Percentiles rank a stretch among this genome's conserved stretches.
phyloP scores from a whole-genome alignment of 2,888 invertebrate genomes.

The Lymantria monacha region DNA sequence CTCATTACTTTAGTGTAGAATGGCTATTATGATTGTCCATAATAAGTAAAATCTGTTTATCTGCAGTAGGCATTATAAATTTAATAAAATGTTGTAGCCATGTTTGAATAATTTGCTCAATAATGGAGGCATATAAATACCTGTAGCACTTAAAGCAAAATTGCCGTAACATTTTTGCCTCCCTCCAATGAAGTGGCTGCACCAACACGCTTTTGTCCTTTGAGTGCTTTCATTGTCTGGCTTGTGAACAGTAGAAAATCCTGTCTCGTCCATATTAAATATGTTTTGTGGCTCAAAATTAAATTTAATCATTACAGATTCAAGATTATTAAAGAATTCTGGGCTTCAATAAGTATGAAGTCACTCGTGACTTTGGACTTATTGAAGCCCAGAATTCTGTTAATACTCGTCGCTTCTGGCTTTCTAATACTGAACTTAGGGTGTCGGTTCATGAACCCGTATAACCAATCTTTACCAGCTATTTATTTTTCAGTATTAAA shows the following conservation, averaged over 20 bases:
- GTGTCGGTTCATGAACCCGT: no score
- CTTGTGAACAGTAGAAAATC: not conserved
- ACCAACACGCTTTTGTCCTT: not conserved
- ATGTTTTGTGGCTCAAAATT: not conserved
- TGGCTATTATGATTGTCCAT: slow-evolving; percentile 23
- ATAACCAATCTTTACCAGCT: no score
- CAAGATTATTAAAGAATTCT: not conserved
- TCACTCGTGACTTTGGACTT: not conserved
- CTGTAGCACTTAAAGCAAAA: not conserved
- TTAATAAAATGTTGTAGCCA: slow-evolving; percentile 37
- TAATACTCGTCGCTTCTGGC: no score
- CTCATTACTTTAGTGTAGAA: slow-evolving; percentile 20
- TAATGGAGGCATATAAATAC: not conserved
- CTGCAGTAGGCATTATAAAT: slow-evolving; percentile 34
- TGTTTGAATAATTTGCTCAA: slow-evolving; percentile 28
- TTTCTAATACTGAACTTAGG: slow-evolving; percentile 5
- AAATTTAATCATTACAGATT: not conserved
- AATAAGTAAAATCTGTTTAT: slow-evolving; percentile 39
- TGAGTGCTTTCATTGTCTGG: not conserved
- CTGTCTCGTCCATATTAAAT: not conserved
- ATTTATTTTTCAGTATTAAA: no score
- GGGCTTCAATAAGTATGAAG: no score
- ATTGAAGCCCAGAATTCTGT: not conserved
- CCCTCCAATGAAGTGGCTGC: not conserved
- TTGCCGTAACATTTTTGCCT: not conserved